Evolutionary conservation across 1,140 invertebrate genomes (phyloP).

Genomic region (Armadillidium nasatum): DNA sequence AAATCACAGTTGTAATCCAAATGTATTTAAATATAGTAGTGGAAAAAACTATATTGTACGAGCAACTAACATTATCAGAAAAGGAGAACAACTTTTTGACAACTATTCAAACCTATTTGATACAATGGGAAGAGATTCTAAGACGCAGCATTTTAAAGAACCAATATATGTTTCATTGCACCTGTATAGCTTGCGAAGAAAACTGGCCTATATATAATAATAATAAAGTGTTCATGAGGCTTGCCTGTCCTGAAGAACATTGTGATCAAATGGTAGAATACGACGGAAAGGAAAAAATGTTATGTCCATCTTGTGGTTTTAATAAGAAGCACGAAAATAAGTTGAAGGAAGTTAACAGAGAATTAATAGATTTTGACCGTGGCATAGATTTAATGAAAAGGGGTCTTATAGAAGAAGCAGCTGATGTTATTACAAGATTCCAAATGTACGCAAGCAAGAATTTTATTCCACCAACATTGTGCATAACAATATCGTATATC

Average conservation of each 20-base stretch:
- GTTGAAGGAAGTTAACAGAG: neutral
- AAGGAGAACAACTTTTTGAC: conserved; percentile 58
- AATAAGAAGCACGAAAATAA: neutral
- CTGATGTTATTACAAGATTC: neutral
- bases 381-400: neutral
- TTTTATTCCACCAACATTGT: neutral
- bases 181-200: conserved; percentile 55
- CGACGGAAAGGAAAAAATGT: neutral
- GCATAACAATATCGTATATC: neutral
- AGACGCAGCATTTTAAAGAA: conserved; percentile 47
- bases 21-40: conserved; percentile 55
- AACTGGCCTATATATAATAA: conserved; percentile 52
- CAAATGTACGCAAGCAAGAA: neutral
- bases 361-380: neutral
- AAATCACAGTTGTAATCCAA: conserved; percentile 61
- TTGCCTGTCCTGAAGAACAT: neutral
- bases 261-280: neutral
- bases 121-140: conserved; percentile 45
- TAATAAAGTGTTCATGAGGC: neutral
- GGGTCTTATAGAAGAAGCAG: neutral
- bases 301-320: neutral
- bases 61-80: conserved; percentile 52
- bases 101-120: conserved; percentile 61
- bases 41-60: conserved; percentile 53
- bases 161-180: conserved; percentile 59